Conservation (phyloP, 2,888 invertebrate genomes). For the Andrena flavipes region DNA sequence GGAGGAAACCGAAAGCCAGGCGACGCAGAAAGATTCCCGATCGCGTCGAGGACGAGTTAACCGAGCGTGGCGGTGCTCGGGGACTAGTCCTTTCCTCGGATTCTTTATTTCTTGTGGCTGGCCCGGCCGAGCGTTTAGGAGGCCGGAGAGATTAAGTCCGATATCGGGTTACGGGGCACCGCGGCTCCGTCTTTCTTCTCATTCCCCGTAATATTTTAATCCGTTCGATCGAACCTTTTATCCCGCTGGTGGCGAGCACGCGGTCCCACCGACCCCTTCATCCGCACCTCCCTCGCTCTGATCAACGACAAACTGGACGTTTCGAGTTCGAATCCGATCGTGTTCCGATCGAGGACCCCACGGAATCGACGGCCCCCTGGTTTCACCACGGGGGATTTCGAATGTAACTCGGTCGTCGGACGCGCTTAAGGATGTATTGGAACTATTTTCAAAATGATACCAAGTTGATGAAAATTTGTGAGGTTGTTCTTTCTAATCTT, state of each 20-base stretch:
- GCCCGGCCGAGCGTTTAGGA: slow-evolving; percentile 73
- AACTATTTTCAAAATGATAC: too few species aligned
- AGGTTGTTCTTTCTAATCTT: too few species aligned
- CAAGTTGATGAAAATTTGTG: too few species aligned
- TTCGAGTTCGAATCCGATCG: slow-evolving; percentile 47
- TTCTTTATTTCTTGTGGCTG: slow-evolving; percentile 60
- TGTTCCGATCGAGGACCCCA: slow-evolving; percentile 5
- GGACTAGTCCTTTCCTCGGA: slow-evolving; percentile 68
- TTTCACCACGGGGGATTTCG: not conserved
- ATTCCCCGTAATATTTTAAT: slow-evolving; percentile 82
- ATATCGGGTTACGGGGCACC: slow-evolving; percentile 81
- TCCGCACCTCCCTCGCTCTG: not conserved
- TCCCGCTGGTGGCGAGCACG: slow-evolving; percentile 59
- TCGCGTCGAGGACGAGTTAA: slow-evolving; percentile 46
- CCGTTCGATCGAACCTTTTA: slow-evolving; percentile 80
- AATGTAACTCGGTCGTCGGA: not conserved
- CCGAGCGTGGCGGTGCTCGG: slow-evolving; percentile 31
- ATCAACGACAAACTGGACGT: slow-evolving; percentile 41
- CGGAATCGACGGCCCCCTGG: slow-evolving; percentile 12
- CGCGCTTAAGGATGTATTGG: too few species aligned
- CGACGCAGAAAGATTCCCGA: slow-evolving; percentile 75
- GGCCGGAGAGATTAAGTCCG: slow-evolving; percentile 75
- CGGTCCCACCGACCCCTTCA: slow-evolving; percentile 11
- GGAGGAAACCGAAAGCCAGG: slow-evolving; percentile 54
- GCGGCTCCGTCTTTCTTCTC: slow-evolving; percentile 74